A percentile compares a stretch with the other conserved stretches of the same genome.
Conservation (phyloP, 2,113 vertebrate species). For the Brachypteracias leptosomus region DNA sequence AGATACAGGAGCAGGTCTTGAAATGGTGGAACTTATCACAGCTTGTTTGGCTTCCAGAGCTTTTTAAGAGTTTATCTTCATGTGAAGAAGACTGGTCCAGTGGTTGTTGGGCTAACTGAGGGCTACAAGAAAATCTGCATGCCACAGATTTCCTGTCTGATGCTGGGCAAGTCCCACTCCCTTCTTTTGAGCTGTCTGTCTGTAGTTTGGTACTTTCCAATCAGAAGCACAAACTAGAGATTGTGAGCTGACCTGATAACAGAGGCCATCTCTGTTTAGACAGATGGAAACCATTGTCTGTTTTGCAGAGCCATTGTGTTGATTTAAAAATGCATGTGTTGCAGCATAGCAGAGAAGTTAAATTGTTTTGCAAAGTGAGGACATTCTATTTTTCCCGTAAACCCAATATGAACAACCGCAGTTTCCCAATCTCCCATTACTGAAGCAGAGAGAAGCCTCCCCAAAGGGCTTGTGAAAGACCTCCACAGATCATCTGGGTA, state of each 20-base stretch:
- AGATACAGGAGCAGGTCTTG: background rate
- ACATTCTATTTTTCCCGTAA: conserved; percentile 53
- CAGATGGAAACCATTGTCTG: conserved; percentile 62
- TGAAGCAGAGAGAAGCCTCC: conserved; percentile 40
- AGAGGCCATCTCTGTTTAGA: conserved; percentile 54
- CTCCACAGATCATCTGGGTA: conserved; percentile 29
- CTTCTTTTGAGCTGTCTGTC: background rate
- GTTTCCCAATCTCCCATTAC: conserved; percentile 53
- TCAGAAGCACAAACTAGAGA: background rate
- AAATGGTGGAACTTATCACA: background rate
- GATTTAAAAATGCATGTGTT: conserved; percentile 52
- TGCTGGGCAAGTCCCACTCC: background rate
- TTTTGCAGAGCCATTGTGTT: conserved; percentile 42
- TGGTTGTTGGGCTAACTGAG: background rate
- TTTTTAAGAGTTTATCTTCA: background rate
- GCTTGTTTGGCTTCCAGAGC: background rate
- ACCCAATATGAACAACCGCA: conserved; percentile 42
- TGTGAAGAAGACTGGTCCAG: background rate
- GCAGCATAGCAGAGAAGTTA: conserved; percentile 14
- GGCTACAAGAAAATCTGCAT: background rate
- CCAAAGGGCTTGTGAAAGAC: conserved; percentile 61
- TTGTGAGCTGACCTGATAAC: conserved; percentile 33
- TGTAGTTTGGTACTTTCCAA: conserved; percentile 5
- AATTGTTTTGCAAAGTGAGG: conserved; percentile 59
- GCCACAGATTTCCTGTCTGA: background rate